Conservation (phyloP, 2,888 invertebrate genomes). For the Phytoseiulus persimilis region DNA sequence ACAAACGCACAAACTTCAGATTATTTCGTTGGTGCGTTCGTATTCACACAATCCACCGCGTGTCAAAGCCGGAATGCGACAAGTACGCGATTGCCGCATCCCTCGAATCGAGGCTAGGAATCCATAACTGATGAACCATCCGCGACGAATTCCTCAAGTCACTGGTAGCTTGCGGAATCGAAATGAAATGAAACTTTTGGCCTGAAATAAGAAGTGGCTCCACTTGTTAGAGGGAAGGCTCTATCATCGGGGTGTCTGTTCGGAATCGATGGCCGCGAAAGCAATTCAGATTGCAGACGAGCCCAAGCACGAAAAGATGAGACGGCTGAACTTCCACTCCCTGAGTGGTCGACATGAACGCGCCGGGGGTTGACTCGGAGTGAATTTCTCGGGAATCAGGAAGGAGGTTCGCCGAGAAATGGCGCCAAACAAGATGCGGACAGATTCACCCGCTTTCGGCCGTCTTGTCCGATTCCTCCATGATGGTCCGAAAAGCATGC, state of each 20-base stretch:
- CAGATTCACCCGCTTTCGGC: not conserved
- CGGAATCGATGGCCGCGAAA: not conserved
- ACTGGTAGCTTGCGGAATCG: too few species aligned
- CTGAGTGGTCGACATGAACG: not conserved
- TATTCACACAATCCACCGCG: not conserved
- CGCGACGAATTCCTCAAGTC: too few species aligned
- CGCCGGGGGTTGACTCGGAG: not conserved
- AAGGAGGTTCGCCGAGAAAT: not conserved
- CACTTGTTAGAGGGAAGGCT: too few species aligned
- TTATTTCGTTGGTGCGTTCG: not conserved
- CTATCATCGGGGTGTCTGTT: too few species aligned
- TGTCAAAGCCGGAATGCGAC: not conserved
- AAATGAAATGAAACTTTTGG: too few species aligned
- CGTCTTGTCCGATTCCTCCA: not conserved
- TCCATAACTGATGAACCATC: too few species aligned
- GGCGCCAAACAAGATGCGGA: not conserved
- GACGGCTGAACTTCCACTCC: not conserved
- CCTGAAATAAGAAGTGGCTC: too few species aligned
- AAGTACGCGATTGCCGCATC: too few species aligned
- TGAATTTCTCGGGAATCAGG: not conserved
- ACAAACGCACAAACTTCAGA: not conserved
- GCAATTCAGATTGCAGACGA: not conserved
- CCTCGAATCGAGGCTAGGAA: too few species aligned
- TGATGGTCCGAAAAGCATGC: not conserved
- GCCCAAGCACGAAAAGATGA: not conserved